phyloP scores from a whole-genome alignment of 2,797 vertebrate species.

The Pantherophis vulpinus region DNA sequence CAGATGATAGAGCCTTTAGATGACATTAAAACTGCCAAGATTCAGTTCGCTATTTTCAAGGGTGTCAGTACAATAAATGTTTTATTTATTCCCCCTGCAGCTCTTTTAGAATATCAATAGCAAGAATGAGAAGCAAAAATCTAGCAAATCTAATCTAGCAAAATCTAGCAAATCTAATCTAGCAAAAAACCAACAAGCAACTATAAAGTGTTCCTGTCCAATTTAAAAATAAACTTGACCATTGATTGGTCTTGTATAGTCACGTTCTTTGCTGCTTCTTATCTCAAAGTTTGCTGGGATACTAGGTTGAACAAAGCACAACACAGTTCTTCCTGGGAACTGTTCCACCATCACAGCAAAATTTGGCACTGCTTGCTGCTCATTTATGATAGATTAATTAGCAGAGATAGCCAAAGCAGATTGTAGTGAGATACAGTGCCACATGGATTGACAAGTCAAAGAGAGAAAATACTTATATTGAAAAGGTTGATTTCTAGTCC shows the following conservation, averaged over 20 bases:
- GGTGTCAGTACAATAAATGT: not conserved
- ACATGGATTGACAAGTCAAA: not conserved
- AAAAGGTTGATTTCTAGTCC: not conserved
- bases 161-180: not conserved
- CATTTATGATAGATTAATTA: not conserved
- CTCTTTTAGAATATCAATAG: not conserved
- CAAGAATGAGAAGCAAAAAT: not conserved
- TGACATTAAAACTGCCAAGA: not conserved
- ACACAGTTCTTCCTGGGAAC: not conserved
- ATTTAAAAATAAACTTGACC: not conserved
- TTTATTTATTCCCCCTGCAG: not conserved
- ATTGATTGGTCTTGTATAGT: not conserved
- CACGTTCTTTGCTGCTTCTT: not conserved
- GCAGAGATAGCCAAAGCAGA: not conserved
- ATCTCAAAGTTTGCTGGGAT: not conserved
- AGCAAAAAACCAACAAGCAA: not conserved
- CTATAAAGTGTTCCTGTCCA: not conserved
- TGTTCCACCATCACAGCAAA: not conserved
- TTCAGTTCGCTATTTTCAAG: not conserved
- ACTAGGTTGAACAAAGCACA: not conserved
- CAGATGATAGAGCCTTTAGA: not conserved
- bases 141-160: too few species aligned
- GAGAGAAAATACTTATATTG: not conserved
- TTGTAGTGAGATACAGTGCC: not conserved
- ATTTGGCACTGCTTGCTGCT: not conserved